Base-by-base conservation (phyloP, 2,888 invertebrate genomes). In the Hetaerina titia region DNA sequence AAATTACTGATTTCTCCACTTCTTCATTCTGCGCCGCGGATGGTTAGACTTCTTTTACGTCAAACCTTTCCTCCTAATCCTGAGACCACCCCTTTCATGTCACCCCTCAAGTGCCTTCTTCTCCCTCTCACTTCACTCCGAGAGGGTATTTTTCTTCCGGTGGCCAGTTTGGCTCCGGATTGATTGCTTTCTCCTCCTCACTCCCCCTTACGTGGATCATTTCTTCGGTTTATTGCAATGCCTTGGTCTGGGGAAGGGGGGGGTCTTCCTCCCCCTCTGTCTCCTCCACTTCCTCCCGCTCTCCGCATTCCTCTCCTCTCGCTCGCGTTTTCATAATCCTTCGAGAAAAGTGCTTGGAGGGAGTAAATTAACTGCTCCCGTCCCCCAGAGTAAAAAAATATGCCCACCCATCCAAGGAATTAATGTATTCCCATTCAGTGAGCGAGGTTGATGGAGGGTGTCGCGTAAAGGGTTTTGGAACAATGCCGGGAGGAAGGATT, bases 311-410 rank as follows among this genome's bases (percentile, higher is more conserved):
- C 56, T 69, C 63, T 8, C 22, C 56, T 45, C 63, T 90, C 64
- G 92, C n/a, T 56, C 92, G 69, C 69, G 69, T 92, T 92, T 92
- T 92, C 92, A 92, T 92, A 92, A 92, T 69, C 92, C 92, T 22
- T 74, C n/a, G 69, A 74, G 92, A 69, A 74, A n/a, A 69, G 74
- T 45, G 56, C 81, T 15, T 25, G 25, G 25, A 31, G 15, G 81
- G 13, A 69, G 92, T 56, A 60, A 92, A 92, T 92, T 92, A 92
- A 90, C 90, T 90, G 90, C 92, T 69, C 69, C 89, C 56, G 64
- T 92, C 63, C 57, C 56, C 64, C 25, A 0, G 31, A 5, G 81
- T 13, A n/a, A 81, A n/a, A 22, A 22, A 69, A 69, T 69, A 81
- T 81, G 13, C 31, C 81, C 2, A 6, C 13, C 81, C 31, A n/a